Base-by-base conservation (phyloP, 2,797 vertebrate species). In the Semaprochilodus insignis region DNA sequence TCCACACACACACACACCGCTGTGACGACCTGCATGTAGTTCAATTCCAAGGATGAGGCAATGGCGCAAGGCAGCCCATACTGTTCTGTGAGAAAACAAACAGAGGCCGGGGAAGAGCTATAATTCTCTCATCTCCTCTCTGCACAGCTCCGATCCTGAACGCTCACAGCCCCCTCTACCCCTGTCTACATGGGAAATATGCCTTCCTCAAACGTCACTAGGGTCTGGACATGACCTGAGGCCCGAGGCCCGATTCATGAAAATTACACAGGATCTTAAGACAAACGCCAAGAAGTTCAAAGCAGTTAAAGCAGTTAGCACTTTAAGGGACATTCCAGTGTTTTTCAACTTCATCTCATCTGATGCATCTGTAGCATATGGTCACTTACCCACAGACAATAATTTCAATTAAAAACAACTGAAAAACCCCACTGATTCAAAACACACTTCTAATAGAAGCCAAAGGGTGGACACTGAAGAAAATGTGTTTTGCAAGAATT, bases 21-120 rank as follows among this genome's bases (percentile, higher is more conserved):
- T 3, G 65, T 67, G 69, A 40, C 70, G 78, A 85, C 70, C 63
- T 65, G 6, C 75, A 48, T 59, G 21, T 51, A 82, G 81, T 85
- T 87, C 79, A 84, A 83, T 77, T 69, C 77, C 44, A 74, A 25
- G 52, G 60, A 77, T 67, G 70, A 83, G 66, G 44, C 67, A 77
- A 51, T 80, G 77, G 34, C 19, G 7, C 60, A 82, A 75, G 66
- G 44, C 52, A 31, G 34, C 60, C 34, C 65, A 63, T 82, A 66
- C 79, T 76, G 63, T 76, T 78, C 23, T 60, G 57, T 71, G 73
- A 69, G 60, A 84, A 80, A 78, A 82, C 82, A 86, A 84, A 82
- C 80, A 80, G 34, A 51, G 55, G 19, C 67, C 57, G 54, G 52
- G 67, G 23, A 54, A 66, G 62, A 75, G 75, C 77, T 70, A 65